phyloP scores from a whole-genome alignment of 2,113 vertebrate species.

The Pelecanus crispus region DNA sequence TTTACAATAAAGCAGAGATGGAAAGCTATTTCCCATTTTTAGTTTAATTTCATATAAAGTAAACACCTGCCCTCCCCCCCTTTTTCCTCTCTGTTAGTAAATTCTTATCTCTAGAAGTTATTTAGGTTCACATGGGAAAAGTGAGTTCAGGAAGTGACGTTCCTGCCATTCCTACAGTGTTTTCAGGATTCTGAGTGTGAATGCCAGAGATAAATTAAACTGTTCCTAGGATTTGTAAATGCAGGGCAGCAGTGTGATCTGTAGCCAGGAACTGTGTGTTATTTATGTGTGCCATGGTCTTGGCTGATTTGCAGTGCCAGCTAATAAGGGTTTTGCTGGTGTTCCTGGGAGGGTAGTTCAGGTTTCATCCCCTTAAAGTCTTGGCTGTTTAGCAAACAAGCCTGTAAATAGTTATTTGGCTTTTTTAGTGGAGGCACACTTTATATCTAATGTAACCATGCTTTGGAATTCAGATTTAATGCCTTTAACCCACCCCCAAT shows the following conservation, averaged over 20 bases:
- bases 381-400: not conserved
- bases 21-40: not conserved
- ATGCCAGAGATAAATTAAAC: not conserved
- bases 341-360: not conserved
- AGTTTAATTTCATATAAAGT: not conserved
- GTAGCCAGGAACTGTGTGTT: not conserved
- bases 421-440: not conserved
- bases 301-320: not conserved
- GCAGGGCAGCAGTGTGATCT: not conserved
- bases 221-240: not conserved
- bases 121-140: not conserved
- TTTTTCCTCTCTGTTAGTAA: not conserved
- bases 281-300: not conserved
- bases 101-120: not conserved
- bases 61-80: not conserved
- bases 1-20: not conserved
- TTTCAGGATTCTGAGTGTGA: not conserved
- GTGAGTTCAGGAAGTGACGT: not conserved
- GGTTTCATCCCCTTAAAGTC: not conserved
- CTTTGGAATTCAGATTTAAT: not conserved
- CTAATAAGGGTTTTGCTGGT: not conserved
- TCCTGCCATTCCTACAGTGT: not conserved
- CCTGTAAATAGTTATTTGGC: not conserved
- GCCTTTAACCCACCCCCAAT: not conserved
- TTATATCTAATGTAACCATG: not conserved